phyloP scores from a whole-genome alignment of 2,888 invertebrate genomes.

The Subacronicta megacephala region DNA sequence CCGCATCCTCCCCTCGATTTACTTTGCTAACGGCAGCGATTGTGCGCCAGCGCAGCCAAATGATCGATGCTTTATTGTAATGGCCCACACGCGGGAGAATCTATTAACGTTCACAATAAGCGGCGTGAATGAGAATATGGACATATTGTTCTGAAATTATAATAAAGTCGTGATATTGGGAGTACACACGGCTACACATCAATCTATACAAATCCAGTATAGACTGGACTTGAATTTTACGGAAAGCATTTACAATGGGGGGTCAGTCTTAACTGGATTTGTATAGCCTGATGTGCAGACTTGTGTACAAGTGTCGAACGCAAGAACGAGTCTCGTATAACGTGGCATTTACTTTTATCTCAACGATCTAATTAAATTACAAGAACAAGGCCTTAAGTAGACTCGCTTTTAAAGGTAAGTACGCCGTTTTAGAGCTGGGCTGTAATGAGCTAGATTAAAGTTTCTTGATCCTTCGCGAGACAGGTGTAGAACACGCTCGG shows the following conservation, averaged over 20 bases:
- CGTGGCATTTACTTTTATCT: conserved; percentile 83
- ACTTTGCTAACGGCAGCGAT: conserved; percentile 81
- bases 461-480: conserved; percentile 79
- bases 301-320: conserved; percentile 71
- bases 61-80: conserved; percentile 78
- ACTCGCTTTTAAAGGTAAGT: conserved; percentile 66
- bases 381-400: conserved; percentile 72
- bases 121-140: conserved; percentile 66
- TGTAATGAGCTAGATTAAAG: conserved; percentile 79
- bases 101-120: conserved; percentile 67
- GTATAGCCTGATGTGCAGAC: too few species aligned
- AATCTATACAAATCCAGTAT: too few species aligned
- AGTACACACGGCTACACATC: too few species aligned
- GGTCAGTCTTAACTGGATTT: too few species aligned
- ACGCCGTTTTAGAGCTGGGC: conserved; percentile 70
- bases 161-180: conserved; percentile 71
- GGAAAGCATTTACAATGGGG: too few species aligned
- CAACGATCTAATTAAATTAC: conserved; percentile 78
- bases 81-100: conserved; percentile 77
- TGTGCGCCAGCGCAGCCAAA: conserved; percentile 66
- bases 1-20: conserved; percentile 82
- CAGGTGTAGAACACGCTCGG: conserved; percentile 77
- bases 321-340: conserved; percentile 66
- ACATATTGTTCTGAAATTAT: conserved; percentile 59
- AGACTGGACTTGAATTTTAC: too few species aligned